A percentile compares a stretch with the other conserved stretches of the same genome.
These are phyloP conservation scores for Butorides virescens DNA, from an alignment of 2,113 vertebrate species.

Conservation along the genomic window DNA sequence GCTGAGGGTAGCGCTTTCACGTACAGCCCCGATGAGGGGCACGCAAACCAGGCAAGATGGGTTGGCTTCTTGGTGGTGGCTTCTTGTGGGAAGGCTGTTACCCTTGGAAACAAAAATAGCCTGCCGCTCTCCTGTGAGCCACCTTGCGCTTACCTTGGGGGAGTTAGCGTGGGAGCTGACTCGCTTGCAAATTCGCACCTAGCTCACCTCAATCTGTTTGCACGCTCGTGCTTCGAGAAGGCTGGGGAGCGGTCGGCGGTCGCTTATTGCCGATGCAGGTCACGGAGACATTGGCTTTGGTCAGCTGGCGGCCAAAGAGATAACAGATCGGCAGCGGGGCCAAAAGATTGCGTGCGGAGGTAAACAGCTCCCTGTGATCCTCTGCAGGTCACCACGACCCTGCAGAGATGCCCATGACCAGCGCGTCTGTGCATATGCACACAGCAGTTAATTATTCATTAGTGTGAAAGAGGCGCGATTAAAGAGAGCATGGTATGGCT, in stretches of 20 bases:
- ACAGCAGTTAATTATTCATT: slow-evolving; percentile 54
- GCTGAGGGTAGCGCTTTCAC: not conserved
- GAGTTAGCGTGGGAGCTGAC: not conserved
- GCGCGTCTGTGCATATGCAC: not conserved
- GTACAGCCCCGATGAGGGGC: accelerated
- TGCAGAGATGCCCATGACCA: not conserved
- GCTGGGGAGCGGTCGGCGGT: not conserved
- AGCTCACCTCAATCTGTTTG: not conserved
- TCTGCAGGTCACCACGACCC: slow-evolving; percentile 43
- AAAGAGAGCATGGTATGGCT: not conserved
- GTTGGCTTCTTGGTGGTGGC: not conserved
- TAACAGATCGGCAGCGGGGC: not conserved
- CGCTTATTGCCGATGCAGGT: not conserved
- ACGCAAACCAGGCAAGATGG: not conserved
- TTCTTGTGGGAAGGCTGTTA: not conserved
- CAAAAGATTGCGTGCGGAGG: slow-evolving; percentile 18
- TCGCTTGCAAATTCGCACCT: not conserved
- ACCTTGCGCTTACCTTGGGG: not conserved
- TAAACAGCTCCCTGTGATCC: not conserved
- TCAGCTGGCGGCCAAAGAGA: slow-evolving; percentile 7
- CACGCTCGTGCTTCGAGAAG: not conserved
- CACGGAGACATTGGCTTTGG: not conserved
- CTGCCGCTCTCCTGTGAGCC: not conserved
- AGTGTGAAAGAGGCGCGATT: not conserved
- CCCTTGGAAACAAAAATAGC: not conserved